Base-by-base conservation (phyloP, 2,888 invertebrate genomes). In the Hanleya hanleyi region DNA sequence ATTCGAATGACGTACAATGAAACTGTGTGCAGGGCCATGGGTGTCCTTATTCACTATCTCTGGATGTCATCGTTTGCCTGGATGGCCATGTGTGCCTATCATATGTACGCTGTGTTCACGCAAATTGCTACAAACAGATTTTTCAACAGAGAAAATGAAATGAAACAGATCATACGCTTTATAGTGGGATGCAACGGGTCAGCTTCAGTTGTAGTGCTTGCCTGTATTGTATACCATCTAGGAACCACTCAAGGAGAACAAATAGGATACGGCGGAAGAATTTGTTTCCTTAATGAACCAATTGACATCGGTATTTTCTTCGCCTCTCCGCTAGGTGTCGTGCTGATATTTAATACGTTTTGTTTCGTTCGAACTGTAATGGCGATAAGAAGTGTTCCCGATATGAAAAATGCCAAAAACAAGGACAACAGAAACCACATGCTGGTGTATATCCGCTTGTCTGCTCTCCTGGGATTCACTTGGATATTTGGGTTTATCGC, bases 401-500 rank as follows among this genome's bases (percentile, higher is more conserved):
- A 67, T 12, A 61, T 36, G 37, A 67, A 67, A 18, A 67, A 68
- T 29, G 49, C 47, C 5, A 61, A 47, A 32, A 33, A 37, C 32
- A 36, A 36, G n/a, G 35, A 18, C 1, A 57, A 71, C 33, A 67
- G 33, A 57, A 51, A 67, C 22, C 47, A 61, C 22, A 49, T 61
- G 26, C 67, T 61, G 3, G 47, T 71, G 36, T 71, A 68, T 38
- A 36, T 68, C 33, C 51, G 66, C n/a, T 47, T 71, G 38, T 57
- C 71, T 26, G 29, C 68, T 1, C 36, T 71, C 49, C 51, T 71
- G 35, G 71, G 71, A 4, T 38, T 71, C n/a, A 68, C 67, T 22
- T 71, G 71, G 71, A 67, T 71, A 3, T 38, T 71, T 18, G 71
- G 61, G 9, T 71, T 71, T 26, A 35, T 71, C 2, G 67, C 67